phyloP scores from a whole-genome alignment of 2,797 vertebrate species.

The Platalea minor region DNA sequence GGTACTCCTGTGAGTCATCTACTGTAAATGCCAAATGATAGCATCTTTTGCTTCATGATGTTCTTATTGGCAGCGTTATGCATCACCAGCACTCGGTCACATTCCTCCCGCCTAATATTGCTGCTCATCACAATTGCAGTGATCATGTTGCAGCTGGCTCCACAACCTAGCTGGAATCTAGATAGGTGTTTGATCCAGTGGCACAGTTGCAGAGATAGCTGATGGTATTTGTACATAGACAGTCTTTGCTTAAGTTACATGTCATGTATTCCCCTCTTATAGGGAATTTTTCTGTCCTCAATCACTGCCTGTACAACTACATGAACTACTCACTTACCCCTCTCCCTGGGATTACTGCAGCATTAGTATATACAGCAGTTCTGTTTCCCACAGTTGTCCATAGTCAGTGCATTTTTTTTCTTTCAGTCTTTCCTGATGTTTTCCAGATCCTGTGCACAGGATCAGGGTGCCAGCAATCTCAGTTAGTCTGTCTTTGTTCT shows the following conservation, averaged over 20 bases:
- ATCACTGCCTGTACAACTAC: background rate
- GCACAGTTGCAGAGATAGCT: background rate
- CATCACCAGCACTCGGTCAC: conserved; percentile 15
- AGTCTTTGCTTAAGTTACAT: background rate
- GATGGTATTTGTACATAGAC: background rate
- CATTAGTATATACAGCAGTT: conserved; percentile 7
- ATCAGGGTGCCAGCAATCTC: background rate
- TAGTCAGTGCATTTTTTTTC: background rate
- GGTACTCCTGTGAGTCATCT: conserved; percentile 52
- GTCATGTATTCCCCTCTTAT: background rate
- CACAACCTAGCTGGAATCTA: background rate
- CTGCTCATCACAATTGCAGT: background rate
- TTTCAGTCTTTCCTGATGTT: conserved; percentile 28
- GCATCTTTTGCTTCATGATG: conserved; percentile 52
- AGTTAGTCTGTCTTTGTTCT: conserved; percentile 3
- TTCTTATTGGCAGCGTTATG: conserved; percentile 4
- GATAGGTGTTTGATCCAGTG: background rate
- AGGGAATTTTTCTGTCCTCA: background rate
- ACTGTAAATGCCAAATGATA: conserved; percentile 61
- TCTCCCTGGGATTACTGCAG: background rate
- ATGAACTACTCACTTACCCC: background rate
- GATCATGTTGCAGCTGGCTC: background rate
- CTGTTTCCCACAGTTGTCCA: conserved; percentile 36
- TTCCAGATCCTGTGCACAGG: conserved; percentile 33
- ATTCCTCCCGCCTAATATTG: conserved; percentile 24